These are phyloP conservation scores for Bombus superbus DNA, from an alignment of 1,140 invertebrate genomes.

Conservation along the genomic window DNA sequence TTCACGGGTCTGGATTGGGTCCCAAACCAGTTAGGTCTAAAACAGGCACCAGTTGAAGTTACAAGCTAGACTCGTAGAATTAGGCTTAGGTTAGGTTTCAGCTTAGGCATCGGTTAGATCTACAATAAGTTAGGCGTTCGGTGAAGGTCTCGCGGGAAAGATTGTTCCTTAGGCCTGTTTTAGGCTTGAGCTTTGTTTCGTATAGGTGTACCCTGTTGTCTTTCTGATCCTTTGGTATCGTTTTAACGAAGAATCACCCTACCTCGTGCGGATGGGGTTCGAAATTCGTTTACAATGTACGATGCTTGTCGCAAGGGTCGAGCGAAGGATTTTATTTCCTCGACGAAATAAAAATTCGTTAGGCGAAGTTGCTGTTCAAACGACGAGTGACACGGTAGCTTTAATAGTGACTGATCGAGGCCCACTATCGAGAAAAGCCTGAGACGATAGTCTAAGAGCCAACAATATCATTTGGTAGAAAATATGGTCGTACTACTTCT, in stretches of 20 bases:
- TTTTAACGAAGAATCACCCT: neutral
- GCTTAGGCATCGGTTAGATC: neutral
- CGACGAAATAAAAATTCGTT: neutral
- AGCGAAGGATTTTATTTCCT: neutral
- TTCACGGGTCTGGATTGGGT: neutral
- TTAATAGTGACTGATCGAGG: neutral
- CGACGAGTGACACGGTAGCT: conserved; percentile 10
- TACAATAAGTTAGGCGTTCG: neutral
- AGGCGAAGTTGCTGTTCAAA: neutral
- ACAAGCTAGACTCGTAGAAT: neutral
- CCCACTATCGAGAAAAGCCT: conserved; percentile 13
- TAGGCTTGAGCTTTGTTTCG: conserved; percentile 20
- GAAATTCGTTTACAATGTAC: neutral
- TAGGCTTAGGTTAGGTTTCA: neutral
- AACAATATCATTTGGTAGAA: conserved; percentile 56
- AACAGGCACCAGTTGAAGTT: neutral
- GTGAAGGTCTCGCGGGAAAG: neutral
- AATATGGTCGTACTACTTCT: conserved; percentile 61
- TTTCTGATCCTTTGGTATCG: neutral
- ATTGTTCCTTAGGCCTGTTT: conserved; percentile 3
- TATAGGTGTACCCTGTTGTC: conserved; percentile 15
- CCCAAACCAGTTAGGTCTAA: conserved; percentile 3
- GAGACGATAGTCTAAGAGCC: conserved; percentile 39
- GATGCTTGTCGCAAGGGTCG: neutral
- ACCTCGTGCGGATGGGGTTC: no score